phyloP scores from a whole-genome alignment of 2,113 vertebrate species.

The Synodontis membranacea region DNA sequence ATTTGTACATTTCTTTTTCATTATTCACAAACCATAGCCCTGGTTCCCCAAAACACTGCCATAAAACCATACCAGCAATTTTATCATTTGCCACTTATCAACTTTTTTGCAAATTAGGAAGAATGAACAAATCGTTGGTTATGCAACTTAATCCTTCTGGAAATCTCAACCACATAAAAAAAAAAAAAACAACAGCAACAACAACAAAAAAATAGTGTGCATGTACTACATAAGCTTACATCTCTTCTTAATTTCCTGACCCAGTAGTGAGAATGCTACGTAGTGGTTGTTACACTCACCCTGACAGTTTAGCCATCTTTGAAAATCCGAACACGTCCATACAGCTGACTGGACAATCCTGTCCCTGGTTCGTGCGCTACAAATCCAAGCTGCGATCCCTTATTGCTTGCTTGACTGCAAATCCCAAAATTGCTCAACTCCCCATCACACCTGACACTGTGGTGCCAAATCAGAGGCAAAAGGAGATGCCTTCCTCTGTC shows the following conservation, averaged over 20 bases:
- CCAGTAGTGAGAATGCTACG: neutral
- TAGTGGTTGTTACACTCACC: slow-evolving; percentile 61
- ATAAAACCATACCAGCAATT: neutral
- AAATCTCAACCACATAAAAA: neutral
- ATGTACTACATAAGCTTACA: neutral
- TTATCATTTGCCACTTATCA: neutral
- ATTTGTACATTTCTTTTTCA: neutral
- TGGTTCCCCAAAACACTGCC: neutral
- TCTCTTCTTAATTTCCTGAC: neutral
- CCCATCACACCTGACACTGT: slow-evolving; percentile 12
- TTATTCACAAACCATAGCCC: neutral
- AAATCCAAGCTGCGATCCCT: slow-evolving; percentile 47
- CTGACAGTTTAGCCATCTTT: slow-evolving; percentile 71
- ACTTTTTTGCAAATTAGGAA: slow-evolving; percentile 17
- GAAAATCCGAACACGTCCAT: slow-evolving; percentile 76
- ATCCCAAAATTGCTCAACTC: slow-evolving; percentile 30
- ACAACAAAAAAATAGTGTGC: neutral
- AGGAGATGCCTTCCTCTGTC: neutral
- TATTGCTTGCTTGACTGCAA: neutral
- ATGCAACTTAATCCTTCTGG: slow-evolving; percentile 3
- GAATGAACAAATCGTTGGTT: neutral
- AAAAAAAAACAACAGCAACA: too few species aligned
- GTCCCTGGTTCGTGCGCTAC: neutral
- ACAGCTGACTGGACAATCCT: slow-evolving; percentile 13
- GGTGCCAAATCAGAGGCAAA: neutral